Percentiles rank a stretch among this genome's conserved stretches.
Evolutionary conservation across 2,888 invertebrate genomes (phyloP).

Genomic region (Drosophila cognata): DNA sequence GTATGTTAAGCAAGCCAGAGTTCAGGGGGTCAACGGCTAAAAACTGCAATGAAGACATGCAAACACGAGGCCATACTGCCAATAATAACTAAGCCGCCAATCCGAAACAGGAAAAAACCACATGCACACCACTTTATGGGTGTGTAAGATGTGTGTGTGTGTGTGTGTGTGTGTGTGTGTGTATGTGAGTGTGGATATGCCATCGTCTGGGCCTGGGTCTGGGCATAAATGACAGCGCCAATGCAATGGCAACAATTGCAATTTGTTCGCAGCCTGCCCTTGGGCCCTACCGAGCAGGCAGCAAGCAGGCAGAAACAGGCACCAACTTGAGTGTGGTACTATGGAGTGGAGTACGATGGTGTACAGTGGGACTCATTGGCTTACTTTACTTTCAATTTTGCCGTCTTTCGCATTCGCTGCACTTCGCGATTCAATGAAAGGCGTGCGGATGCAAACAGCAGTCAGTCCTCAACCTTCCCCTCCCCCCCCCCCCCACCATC

Average conservation of each 20-base stretch:
- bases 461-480: constrained; percentile 18
- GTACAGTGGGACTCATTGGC: constrained; percentile 63
- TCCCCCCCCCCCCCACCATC: neutral
- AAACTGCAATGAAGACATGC: constrained; percentile 64
- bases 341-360: constrained; percentile 52
- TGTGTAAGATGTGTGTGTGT: constrained; percentile 11
- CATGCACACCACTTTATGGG: constrained; percentile 2
- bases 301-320: constrained; percentile 18
- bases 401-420: constrained; percentile 76
- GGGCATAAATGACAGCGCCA: constrained; percentile 82
- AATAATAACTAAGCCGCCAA: constrained; percentile 62
- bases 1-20: constrained; percentile 69
- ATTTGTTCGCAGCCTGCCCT: constrained; percentile 84
- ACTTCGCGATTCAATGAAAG: constrained; percentile 85
- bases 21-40: constrained; percentile 73
- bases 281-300: constrained; percentile 51
- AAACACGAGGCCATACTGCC: constrained; percentile 49
- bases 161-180: constrained; percentile 6
- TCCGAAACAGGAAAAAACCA: constrained; percentile 20
- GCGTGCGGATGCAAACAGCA: constrained; percentile 78
- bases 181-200: constrained; percentile 3
- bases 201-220: constrained; percentile 46
- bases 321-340: constrained; percentile 19
- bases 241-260: constrained; percentile 85
- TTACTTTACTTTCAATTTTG: constrained; percentile 66